Evolutionary conservation across 2,888 invertebrate species (phyloP), one percentile per base, ranked within the genome.

Genomic region (Pharmacophagus antenor): DNA sequence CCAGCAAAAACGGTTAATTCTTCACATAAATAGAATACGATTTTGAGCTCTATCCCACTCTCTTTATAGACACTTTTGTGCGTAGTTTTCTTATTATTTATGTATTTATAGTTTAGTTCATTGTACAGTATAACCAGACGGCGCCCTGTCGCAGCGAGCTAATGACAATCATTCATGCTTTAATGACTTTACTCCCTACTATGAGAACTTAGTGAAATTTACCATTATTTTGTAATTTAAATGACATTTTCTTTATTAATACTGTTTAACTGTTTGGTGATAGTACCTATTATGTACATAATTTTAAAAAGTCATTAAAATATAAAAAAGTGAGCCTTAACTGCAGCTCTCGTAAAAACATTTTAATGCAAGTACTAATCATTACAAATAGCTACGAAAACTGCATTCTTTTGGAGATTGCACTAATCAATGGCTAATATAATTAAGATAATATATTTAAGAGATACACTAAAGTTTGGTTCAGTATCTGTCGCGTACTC

Each of bases 401-500:
- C 18, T 5, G 17, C 8, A 20, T 44, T 44, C 42, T 6, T 44
- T 44, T 2, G n/a, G n/a, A 37, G 42, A 20, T 44, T 44, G 20
- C 42, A 44, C 18, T 44, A 18, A 44, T 18, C 18, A 44, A 10
- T 18, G 10, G 42, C 8, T 0, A 37, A n/a, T 15, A 44, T 20
- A 44, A 44, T 20, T 44, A 7, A 44, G 42, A 44, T 44, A 44
- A 37, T 4, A 5, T 42, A 18, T 20, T 7, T 18, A 20, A 20
- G 42, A 2, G 18, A n/a, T 8, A 18, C 8, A 10, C 42, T 18
- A 18, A 18, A 44, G 8, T 8, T 37, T 5, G 42, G 42, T 44
- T 17, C 47, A 53, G n/a, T 41, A 52, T 62, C 60, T 44, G 53
- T 66, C 64, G 67, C 62, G 64, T 65, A 67, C 70, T 69, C 62